phyloP scores from a whole-genome alignment of 2,113 vertebrate genomes.

The Hypomesus transpacificus region DNA sequence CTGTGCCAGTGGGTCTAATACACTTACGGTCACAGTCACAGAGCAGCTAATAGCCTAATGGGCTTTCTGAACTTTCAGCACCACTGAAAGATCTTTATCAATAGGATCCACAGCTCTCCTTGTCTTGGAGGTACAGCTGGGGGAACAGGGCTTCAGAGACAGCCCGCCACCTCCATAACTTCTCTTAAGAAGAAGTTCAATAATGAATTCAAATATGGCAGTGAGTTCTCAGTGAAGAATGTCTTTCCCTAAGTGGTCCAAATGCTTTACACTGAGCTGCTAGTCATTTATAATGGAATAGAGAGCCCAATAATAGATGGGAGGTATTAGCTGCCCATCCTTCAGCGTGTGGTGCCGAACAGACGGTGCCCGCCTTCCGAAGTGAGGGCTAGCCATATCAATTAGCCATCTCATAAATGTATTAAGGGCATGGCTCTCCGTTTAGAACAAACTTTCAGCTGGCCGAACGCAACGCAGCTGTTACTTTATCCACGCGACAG shows the following conservation, averaged over 20 bases:
- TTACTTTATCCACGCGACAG: neutral
- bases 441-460: slow-evolving; percentile 28
- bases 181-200: no score
- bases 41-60: neutral
- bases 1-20: no score
- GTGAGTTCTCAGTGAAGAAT: slow-evolving; percentile 13
- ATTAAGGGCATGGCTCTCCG: slow-evolving; percentile 27
- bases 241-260: slow-evolving; percentile 26
- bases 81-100: neutral
- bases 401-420: slow-evolving; percentile 49
- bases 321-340: slow-evolving; percentile 39
- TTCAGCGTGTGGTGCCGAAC: slow-evolving; percentile 29
- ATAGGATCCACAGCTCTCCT: no score
- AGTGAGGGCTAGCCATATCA: slow-evolving; percentile 31
- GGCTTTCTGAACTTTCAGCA: neutral
- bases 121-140: no score
- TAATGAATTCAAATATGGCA: no score
- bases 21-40: neutral
- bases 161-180: no score
- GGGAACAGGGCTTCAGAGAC: no score
- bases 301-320: slow-evolving; percentile 30
- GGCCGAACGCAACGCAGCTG: neutral
- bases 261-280: slow-evolving; percentile 22
- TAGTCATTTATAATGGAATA: slow-evolving; percentile 59
- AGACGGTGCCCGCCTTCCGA: slow-evolving; percentile 31